Evolutionary conservation across 2,113 vertebrate species (phyloP).

Genomic region (Nyctibius bracteatus): DNA sequence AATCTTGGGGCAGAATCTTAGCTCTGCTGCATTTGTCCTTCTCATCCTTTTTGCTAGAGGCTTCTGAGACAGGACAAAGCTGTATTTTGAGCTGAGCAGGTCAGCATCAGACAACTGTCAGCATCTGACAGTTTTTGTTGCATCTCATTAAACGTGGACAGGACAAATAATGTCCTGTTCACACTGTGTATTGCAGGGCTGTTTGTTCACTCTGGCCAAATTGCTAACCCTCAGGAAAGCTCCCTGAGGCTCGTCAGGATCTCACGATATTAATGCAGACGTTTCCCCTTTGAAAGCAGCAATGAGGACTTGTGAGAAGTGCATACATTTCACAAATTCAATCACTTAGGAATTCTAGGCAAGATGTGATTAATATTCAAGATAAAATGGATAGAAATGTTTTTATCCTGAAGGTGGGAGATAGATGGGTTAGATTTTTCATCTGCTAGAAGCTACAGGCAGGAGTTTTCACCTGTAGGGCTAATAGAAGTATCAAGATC

Average conservation of each 20-base stretch:
- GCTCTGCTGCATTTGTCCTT: not conserved
- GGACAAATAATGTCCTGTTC: not conserved
- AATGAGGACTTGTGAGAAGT: not conserved
- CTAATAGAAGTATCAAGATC: not conserved
- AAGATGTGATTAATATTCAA: slow-evolving; percentile 8
- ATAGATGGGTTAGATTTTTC: not conserved
- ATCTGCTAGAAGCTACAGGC: not conserved
- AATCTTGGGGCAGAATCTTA: not conserved
- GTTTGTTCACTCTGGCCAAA: not conserved
- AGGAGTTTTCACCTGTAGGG: not conserved
- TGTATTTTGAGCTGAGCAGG: not conserved
- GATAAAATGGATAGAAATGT: not conserved
- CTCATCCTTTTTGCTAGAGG: not conserved
- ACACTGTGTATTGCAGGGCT: not conserved
- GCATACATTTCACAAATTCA: not conserved
- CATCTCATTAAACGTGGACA: not conserved
- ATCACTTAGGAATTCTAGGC: not conserved
- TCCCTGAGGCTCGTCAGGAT: not conserved
- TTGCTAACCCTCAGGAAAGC: not conserved
- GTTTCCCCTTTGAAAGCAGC: not conserved
- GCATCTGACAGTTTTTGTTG: not conserved
- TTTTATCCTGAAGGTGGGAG: not conserved
- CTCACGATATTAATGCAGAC: not conserved
- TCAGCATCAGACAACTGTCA: not conserved
- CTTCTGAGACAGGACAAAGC: not conserved